Conservation (phyloP, 2,113 vertebrate species). For the Anseranas semipalmata region DNA sequence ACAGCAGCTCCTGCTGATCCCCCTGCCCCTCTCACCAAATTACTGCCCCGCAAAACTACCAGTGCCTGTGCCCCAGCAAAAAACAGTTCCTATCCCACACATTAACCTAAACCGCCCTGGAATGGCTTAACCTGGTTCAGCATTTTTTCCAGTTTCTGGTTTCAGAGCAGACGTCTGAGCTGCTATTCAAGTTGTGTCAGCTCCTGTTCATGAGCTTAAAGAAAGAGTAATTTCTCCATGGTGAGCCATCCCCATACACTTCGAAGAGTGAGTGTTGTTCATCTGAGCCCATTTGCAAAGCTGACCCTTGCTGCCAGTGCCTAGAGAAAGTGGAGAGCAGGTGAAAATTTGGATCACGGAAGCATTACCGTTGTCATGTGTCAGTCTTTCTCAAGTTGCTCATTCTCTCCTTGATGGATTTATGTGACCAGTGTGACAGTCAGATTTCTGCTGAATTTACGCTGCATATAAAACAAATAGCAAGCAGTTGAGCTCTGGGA, state of each 20-base stretch:
- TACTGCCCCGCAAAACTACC: too few relatives aligned
- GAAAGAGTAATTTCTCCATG: background rate
- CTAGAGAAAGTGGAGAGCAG: background rate
- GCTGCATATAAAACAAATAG: conserved; percentile 1
- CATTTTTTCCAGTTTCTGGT: background rate
- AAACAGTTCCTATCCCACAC: too few relatives aligned
- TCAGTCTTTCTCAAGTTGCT: background rate
- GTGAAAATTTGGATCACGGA: background rate
- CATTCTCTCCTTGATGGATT: background rate
- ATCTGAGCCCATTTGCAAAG: background rate
- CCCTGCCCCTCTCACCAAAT: too few relatives aligned
- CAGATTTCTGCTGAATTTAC: conserved; percentile 14
- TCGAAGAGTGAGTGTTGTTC: background rate
- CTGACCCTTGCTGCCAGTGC: background rate
- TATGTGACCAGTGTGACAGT: fast-evolving
- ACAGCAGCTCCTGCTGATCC: too few relatives aligned
- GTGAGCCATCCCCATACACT: background rate
- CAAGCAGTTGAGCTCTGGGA: background rate
- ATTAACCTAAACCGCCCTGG: background rate
- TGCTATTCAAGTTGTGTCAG: background rate
- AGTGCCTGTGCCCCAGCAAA: too few relatives aligned
- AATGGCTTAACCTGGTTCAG: background rate
- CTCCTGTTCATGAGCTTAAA: background rate
- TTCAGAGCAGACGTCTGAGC: background rate
- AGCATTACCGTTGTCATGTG: background rate